Evolutionary conservation across 2,888 invertebrate species (phyloP).

Genomic region (Timema cristinae): DNA sequence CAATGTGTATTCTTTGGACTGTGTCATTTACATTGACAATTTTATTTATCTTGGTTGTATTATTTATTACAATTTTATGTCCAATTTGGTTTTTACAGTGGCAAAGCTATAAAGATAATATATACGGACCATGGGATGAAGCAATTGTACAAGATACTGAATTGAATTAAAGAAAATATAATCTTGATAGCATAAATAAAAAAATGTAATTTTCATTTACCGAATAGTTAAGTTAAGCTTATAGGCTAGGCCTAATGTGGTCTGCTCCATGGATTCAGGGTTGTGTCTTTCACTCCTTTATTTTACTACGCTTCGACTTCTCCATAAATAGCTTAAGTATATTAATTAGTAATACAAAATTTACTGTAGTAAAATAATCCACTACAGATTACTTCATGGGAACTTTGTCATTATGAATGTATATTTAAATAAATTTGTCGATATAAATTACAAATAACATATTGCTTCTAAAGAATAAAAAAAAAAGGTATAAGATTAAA

Average conservation of each 20-base stretch:
- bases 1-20: conserved; percentile 44
- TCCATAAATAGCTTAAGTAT: no score
- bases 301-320: no score
- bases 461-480: no score
- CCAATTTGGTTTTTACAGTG: conserved; percentile 71
- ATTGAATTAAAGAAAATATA: conserved; percentile 57
- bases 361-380: background rate
- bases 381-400: no score
- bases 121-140: conserved; percentile 85
- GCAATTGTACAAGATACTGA: conserved; percentile 57
- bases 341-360: background rate
- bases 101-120: conserved; percentile 82
- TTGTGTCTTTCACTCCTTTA: background rate
- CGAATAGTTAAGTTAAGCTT: background rate
- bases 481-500: no score
- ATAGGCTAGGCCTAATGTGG: background rate
- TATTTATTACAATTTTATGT: conserved; percentile 67
- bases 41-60: conserved; percentile 57
- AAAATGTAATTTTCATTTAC: conserved; percentile 14
- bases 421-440: no score
- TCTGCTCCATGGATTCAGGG: no score
- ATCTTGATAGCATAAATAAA: conserved; percentile 38
- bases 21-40: conserved; percentile 56
- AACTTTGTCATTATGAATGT: no score
- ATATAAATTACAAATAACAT: no score